phyloP scores from a whole-genome alignment of 1,140 invertebrate species.

The Ceratina japonica region DNA sequence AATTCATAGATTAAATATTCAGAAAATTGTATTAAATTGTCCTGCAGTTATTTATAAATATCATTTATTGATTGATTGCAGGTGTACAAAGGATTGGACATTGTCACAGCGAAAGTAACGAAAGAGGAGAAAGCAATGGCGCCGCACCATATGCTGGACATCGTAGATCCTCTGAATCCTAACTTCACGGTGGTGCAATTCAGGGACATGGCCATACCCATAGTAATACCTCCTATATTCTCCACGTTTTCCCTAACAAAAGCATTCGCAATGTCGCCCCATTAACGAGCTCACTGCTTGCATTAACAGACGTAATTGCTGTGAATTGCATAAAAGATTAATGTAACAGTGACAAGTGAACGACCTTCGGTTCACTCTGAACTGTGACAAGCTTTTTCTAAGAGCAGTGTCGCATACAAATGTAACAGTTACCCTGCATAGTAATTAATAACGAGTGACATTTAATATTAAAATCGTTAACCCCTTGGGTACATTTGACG shows the following conservation, averaged over 20 bases:
- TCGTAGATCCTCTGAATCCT: constrained; percentile 87
- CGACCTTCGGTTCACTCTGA: too few species aligned
- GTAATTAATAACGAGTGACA: constrained; percentile 4
- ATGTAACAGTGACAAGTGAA: too few species aligned
- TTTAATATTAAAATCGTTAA: too few species aligned
- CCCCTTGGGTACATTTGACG: too few species aligned
- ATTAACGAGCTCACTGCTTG: too few species aligned
- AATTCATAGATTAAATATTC: too few species aligned
- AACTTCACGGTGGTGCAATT: constrained; percentile 93
- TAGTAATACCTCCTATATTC: constrained; percentile 82
- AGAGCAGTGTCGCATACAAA: not conserved
- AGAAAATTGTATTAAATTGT: not conserved
- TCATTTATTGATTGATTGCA: constrained; percentile 74
- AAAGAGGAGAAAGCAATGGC: constrained; percentile 86
- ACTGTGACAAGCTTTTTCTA: too few species aligned
- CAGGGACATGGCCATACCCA: constrained; percentile 87
- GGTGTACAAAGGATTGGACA: constrained; percentile 96
- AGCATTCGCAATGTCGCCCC: not conserved
- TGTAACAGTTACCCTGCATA: not conserved
- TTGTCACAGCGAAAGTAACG: constrained; percentile 98
- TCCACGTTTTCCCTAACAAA: not conserved
- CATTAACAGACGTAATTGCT: too few species aligned
- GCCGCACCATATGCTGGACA: constrained; percentile 94
- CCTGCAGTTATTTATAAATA: not conserved
- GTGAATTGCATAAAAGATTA: too few species aligned